Base-by-base conservation (phyloP, 2,888 invertebrate genomes). In the Cryptus armator region DNA sequence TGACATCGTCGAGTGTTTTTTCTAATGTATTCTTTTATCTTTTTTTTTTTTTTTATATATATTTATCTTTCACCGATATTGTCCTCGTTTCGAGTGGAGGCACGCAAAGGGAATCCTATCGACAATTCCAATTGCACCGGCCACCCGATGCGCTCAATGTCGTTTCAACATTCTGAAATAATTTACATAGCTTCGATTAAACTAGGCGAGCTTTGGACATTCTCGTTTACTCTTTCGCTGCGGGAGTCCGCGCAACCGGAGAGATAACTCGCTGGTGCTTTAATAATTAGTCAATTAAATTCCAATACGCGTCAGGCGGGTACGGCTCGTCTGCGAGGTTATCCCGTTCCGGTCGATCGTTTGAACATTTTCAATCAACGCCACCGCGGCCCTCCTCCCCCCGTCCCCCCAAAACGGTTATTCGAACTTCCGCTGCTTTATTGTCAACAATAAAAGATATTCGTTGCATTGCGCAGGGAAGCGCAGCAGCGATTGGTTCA, bases 121-220 rank as follows among this genome's bases (percentile, higher is more conserved):
- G 75, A 10, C n/a, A 53, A 81, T 43, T 75, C 43, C 75, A 81
- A 75, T 81, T 80, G 24, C 14, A 14, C 56, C 43, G 29, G n/a
- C 44, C 14, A 46, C 32, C 44, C 44, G 19, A 46, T 24, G 71
- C n/a, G n/a, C 71, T 16, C 67, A 24, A 12, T 14, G 56, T 56
- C n/a, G 24, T 64, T 62, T 75, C 19, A 75, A 75, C 37, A 59
- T 75, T 62, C 19, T 6, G 16, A 62, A 75, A 81, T 75, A 75
- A 75, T 81, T 81, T 75, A 75, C 66, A 81, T 81, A 70, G 75
- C 62, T 62, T 16, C 37, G 75, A 70, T 70, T 59, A 44, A 81
- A 81, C 24, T 29, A 4, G 56, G 66, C 46, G 48, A 51, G 75
- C 81, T 75, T 62, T 48, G 68, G 67, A 43, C 43, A 56, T 81